Evolutionary conservation across 2,888 invertebrate species (phyloP).

Genomic region (Ischnus inquisitorius): DNA sequence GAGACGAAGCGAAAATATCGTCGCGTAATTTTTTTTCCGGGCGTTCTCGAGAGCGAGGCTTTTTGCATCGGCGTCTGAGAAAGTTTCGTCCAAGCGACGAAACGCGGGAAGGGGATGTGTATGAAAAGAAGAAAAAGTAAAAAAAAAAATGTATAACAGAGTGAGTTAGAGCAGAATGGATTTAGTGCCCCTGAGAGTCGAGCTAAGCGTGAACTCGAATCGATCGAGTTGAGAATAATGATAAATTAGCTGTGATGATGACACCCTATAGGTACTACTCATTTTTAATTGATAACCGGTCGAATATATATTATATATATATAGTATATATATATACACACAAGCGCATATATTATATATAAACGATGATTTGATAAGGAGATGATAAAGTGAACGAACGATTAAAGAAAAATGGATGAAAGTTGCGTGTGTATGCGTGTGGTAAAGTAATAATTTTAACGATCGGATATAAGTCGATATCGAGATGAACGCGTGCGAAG

Average conservation of each 20-base stretch:
- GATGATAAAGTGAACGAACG: slow-evolving; percentile 39
- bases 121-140: slow-evolving; percentile 10
- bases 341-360: slow-evolving; percentile 52
- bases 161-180: neutral
- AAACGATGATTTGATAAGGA: slow-evolving; percentile 51
- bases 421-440: slow-evolving; percentile 34
- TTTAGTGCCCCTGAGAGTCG: neutral
- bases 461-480: slow-evolving; percentile 63
- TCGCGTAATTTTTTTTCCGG: slow-evolving; percentile 44
- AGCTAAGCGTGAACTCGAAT: slow-evolving; percentile 54
- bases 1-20: neutral
- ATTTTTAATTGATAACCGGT: slow-evolving; percentile 79
- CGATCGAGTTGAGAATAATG: slow-evolving; percentile 58
- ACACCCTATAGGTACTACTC: slow-evolving; percentile 81
- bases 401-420: slow-evolving; percentile 7
- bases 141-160: neutral
- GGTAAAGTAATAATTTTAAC: slow-evolving; percentile 72
- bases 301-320: slow-evolving; percentile 60
- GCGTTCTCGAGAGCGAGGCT: neutral
- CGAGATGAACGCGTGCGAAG: slow-evolving; percentile 55
- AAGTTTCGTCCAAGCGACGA: neutral
- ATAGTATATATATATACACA: slow-evolving; percentile 65
- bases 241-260: slow-evolving; percentile 84
- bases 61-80: neutral
- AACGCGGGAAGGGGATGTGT: slow-evolving; percentile 1